These are phyloP conservation scores for Syngnathus rostellatus DNA, from an alignment of 2,797 vertebrate species.

Conservation along the genomic window DNA sequence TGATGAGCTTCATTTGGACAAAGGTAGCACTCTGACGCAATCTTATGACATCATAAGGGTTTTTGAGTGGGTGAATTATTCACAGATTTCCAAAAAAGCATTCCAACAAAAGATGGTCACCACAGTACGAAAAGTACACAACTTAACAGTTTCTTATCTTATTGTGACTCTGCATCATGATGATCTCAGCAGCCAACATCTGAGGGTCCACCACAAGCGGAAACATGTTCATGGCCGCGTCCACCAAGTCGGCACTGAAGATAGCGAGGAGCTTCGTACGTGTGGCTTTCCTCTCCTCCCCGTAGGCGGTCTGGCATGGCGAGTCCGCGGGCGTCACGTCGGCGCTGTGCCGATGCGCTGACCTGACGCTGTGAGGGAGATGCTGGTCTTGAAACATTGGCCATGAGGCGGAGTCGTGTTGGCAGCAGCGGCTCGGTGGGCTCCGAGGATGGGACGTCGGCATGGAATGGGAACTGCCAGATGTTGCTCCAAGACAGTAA, in stretches of 20 bases:
- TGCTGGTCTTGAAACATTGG: constrained; percentile 20
- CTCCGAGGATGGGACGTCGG: constrained; percentile 8
- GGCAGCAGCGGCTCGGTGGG: constrained; percentile 47
- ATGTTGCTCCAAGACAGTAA: constrained; percentile 17
- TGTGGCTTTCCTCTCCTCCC: constrained; percentile 46
- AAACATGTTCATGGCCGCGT: constrained; percentile 63
- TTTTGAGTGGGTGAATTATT: too few relatives aligned
- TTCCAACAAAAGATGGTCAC: constrained; percentile 21
- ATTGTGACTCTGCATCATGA: constrained; percentile 59
- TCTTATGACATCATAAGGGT: too few relatives aligned
- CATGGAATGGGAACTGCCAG: constrained; percentile 17
- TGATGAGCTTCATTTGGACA: too few relatives aligned
- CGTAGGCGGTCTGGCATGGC: constrained; percentile 29
- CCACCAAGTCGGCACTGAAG: constrained; percentile 63
- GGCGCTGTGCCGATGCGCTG: constrained; percentile 9
- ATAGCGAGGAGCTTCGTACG: constrained; percentile 66
- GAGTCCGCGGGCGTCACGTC: constrained; percentile 18
- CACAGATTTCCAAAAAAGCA: background rate
- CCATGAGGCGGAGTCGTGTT: constrained; percentile 10
- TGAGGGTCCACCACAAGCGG: constrained; percentile 63
- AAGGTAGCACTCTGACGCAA: too few relatives aligned
- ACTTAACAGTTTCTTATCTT: constrained; percentile 13
- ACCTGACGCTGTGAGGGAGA: background rate
- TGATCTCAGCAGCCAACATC: constrained; percentile 60
- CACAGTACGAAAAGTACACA: constrained; percentile 19